Evolutionary conservation across 2,888 invertebrate genomes (phyloP).

Genomic region (Coecobrya sp.): DNA sequence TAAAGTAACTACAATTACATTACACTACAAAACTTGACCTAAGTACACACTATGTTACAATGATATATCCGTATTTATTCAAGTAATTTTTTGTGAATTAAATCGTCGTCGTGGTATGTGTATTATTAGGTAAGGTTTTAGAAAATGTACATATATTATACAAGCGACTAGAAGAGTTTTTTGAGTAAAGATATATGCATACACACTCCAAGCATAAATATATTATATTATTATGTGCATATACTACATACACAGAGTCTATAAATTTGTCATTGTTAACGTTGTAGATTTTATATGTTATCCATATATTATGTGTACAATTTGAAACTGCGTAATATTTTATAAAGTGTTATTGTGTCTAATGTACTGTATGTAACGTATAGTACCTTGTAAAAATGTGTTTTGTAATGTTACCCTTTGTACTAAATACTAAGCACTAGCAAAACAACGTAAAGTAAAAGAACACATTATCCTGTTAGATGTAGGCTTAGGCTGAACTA

Average conservation of each 20-base stretch:
- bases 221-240: no score
- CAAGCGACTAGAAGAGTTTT: neutral
- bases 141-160: neutral
- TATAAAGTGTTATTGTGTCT: constrained; percentile 1
- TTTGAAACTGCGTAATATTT: constrained; percentile 1
- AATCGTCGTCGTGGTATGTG: neutral
- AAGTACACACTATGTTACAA: neutral
- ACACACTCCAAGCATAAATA: neutral
- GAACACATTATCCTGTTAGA: neutral
- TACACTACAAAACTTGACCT: neutral
- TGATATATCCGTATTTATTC: neutral
- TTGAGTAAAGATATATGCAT: neutral
- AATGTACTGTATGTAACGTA: neutral
- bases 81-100: neutral
- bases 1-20: neutral
- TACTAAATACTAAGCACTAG: neutral
- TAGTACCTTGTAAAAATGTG: neutral
- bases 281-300: constrained; percentile 3
- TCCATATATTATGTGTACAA: neutral
- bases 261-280: constrained; percentile 8
- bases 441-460: neutral
- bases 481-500: neutral
- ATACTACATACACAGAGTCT: neutral
- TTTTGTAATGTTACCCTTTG: constrained; percentile 13
- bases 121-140: neutral